Conservation (phyloP, 2,888 invertebrate genomes). For the Sesamia inferens region DNA sequence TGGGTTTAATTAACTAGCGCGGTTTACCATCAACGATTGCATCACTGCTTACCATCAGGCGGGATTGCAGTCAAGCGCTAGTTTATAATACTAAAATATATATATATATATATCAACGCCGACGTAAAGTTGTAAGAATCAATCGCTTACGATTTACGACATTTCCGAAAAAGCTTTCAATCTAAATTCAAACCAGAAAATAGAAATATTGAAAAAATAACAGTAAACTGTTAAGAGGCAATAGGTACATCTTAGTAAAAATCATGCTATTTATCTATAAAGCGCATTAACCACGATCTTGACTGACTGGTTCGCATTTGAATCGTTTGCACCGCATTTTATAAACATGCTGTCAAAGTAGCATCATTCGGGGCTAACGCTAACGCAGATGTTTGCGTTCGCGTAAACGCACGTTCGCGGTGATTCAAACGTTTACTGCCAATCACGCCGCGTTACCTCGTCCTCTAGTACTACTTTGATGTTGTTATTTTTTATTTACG, state of each 20-base stretch:
- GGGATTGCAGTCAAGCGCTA: too few relatives aligned
- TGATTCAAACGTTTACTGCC: slow-evolving; percentile 72
- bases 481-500: slow-evolving; percentile 50
- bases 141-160: slow-evolving; percentile 39
- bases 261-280: slow-evolving; percentile 39
- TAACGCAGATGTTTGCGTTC: slow-evolving; percentile 74
- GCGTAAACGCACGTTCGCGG: slow-evolving; percentile 64
- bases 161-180: slow-evolving; percentile 10
- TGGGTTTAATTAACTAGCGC: too few relatives aligned
- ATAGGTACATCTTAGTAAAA: slow-evolving; percentile 28
- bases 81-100: too few relatives aligned
- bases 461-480: slow-evolving; percentile 72
- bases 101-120: background rate
- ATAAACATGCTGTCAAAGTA: slow-evolving; percentile 80
- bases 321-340: slow-evolving; percentile 67
- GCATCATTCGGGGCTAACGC: slow-evolving; percentile 75
- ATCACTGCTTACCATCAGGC: too few relatives aligned
- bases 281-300: slow-evolving; percentile 41
- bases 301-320: slow-evolving; percentile 68
- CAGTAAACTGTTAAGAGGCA: slow-evolving; percentile 6
- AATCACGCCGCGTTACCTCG: slow-evolving; percentile 42
- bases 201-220: slow-evolving; percentile 12
- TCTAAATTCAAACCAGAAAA: slow-evolving; percentile 25
- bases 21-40: too few relatives aligned
- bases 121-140: slow-evolving; percentile 31